phyloP scores from a whole-genome alignment of 2,113 vertebrate species.

The Cyphomyrus discorhynchus region DNA sequence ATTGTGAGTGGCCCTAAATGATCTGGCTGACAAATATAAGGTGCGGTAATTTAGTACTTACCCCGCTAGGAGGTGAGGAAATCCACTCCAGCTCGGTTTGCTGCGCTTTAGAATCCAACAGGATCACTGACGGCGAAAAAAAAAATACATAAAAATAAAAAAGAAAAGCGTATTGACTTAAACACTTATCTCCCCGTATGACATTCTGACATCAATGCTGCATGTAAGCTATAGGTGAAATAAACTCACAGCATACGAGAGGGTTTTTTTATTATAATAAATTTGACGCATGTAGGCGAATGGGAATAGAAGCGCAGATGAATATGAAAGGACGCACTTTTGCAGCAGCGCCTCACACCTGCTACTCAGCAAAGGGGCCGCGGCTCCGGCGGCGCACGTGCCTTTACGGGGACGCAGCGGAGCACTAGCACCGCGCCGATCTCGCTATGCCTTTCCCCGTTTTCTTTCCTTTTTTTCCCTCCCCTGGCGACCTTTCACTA shows the following conservation, averaged over 20 bases:
- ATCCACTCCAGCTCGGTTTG: constrained; percentile 99
- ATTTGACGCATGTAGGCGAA: not conserved
- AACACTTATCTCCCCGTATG: not conserved
- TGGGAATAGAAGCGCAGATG: not conserved
- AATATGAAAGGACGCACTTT: not conserved
- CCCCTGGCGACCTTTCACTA: not conserved
- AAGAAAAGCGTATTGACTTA: constrained; percentile 17
- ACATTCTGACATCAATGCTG: not conserved
- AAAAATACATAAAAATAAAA: constrained; percentile 48
- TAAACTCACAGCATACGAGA: not conserved
- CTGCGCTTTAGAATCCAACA: constrained; percentile 98
- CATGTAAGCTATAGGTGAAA: not conserved
- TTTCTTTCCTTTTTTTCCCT: not conserved
- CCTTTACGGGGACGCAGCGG: not conserved
- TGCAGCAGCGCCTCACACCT: not conserved
- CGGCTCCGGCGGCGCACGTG: not conserved
- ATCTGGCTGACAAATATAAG: not conserved
- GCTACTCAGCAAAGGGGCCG: not conserved
- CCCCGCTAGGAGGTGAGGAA: constrained; percentile 95
- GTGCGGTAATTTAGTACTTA: constrained; percentile 54
- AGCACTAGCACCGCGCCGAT: not conserved
- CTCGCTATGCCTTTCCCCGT: not conserved
- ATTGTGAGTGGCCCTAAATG: not conserved
- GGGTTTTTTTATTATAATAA: not conserved
- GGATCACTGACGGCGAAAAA: constrained; percentile 77